Evolutionary conservation across 2,113 vertebrate genomes (phyloP), one percentile per base, ranked within the genome.

Genomic region (Macquaria australasica): DNA sequence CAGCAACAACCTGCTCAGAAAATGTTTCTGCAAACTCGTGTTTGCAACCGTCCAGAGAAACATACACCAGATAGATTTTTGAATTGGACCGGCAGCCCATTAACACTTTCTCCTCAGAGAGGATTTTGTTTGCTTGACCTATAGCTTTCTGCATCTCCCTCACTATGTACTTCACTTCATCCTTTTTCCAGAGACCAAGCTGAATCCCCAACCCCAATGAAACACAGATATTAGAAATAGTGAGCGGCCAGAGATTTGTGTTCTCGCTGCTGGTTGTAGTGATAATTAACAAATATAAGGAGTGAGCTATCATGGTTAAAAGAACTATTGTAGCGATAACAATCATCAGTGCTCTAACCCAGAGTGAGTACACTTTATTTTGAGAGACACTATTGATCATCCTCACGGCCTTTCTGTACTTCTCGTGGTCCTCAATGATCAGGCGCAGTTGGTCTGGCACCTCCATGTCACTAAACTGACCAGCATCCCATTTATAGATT

Each of bases 371-470:
- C 23, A 89, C 84, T 75, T 81, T 76, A 34, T 84, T 79, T 18
- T 87, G 45, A 50, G 18, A 85, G 8, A 91, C 77, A 25, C 56
- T 41, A 0, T 93, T 95, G 53, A 96, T 87, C 7, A 90, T 84
- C 60, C 8, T 41, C 56, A 95, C 69, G 4, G 92, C 94, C 4
- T 11, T 25, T 69, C 21, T 87, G 83, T 92, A 93, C 28, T 88
- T 83, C 62, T 91, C 84, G 0, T 83, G 75, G 73, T 93, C 90
- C 58, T 90, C 83, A n/a, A 91, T 34, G 68, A 95, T 82, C 73
- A 85, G 76, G 5, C 81, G 87, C 66, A 95, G 64, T 37, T 90
- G 85, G 41, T 95, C 94, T 0, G 92, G 94, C 1, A 95, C 53
- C 6, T 58, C 83, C 80, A 88, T 88, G 28, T 93, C 90, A 69